Evolutionary conservation across 1,140 invertebrate genomes (phyloP).

Genomic region (Conus ventricosus): DNA sequence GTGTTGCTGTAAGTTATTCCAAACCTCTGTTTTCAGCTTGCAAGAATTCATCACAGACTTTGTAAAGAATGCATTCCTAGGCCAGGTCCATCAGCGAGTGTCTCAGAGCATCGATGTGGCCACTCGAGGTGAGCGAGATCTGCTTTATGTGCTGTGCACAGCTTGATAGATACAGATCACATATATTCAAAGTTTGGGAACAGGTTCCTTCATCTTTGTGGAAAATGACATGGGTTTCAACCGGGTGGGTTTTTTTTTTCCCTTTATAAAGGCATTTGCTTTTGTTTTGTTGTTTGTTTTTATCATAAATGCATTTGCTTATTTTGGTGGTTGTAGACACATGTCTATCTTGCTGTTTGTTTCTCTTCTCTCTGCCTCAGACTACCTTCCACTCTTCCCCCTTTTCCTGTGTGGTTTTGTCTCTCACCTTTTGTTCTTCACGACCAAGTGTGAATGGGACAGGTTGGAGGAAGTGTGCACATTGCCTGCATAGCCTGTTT

Average conservation of each 20-base stretch:
- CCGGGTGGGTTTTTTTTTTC: not conserved
- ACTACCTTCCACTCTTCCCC: too few species aligned
- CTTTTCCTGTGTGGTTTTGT: too few species aligned
- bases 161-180: not conserved
- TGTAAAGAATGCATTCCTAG: conserved; percentile 81
- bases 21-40: conserved; percentile 73
- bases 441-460: too few species aligned
- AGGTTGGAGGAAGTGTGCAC: too few species aligned
- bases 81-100: conserved; percentile 71
- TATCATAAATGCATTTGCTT: not conserved
- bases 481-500: too few species aligned
- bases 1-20: too few species aligned
- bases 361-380: too few species aligned
- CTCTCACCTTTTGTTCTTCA: too few species aligned
- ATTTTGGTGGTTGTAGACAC: too few species aligned
- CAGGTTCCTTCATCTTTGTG: not conserved
- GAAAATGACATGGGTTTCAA: not conserved
- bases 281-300: not conserved
- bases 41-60: conserved; percentile 86
- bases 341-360: too few species aligned
- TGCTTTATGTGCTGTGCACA: not conserved
- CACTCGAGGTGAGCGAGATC: conserved; percentile 78
- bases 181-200: not conserved
- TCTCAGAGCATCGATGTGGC: conserved; percentile 77
- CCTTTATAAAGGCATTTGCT: not conserved